These are phyloP conservation scores for Enteromius anoplus DNA, from an alignment of 2,797 vertebrate species.

Conservation along the genomic window DNA sequence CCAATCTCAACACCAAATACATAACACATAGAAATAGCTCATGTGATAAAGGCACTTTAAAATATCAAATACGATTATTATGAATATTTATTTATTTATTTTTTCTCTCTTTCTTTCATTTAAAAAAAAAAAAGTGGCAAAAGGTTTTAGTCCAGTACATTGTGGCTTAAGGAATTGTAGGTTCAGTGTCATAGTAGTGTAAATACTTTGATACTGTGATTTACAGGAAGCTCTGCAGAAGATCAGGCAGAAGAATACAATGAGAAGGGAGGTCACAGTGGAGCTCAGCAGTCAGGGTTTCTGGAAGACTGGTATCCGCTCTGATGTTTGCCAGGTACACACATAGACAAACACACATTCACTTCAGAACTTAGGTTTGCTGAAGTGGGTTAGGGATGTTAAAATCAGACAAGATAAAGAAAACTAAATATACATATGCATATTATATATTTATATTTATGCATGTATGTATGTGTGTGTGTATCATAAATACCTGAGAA, in stretches of 20 bases:
- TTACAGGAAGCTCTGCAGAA: conserved; percentile 95
- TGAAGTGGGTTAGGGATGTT: background rate
- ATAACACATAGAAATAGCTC: background rate
- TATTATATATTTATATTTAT: background rate
- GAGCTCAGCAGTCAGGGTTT: conserved; percentile 98
- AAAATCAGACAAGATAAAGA: background rate
- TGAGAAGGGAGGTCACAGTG: conserved; percentile 97
- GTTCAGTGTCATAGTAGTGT: background rate
- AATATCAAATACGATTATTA: background rate
- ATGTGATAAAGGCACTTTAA: background rate
- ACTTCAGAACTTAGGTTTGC: background rate
- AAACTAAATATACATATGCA: background rate
- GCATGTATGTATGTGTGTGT: too few relatives aligned
- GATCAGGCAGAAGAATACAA: conserved; percentile 99
- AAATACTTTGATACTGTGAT: conserved; percentile 53
- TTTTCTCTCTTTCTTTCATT: too few relatives aligned
- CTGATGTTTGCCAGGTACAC: conserved; percentile 94
- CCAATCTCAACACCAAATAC: too few relatives aligned
- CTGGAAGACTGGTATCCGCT: conserved; percentile 98
- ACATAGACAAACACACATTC: background rate
- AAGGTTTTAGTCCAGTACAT: background rate
- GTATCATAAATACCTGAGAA: background rate
- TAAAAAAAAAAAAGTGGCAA: too few relatives aligned
- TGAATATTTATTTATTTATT: background rate
- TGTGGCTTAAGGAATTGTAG: background rate